These are phyloP conservation scores for Melikaiella ostensackeni DNA, from an alignment of 2,888 invertebrate species.

Conservation along the genomic window DNA sequence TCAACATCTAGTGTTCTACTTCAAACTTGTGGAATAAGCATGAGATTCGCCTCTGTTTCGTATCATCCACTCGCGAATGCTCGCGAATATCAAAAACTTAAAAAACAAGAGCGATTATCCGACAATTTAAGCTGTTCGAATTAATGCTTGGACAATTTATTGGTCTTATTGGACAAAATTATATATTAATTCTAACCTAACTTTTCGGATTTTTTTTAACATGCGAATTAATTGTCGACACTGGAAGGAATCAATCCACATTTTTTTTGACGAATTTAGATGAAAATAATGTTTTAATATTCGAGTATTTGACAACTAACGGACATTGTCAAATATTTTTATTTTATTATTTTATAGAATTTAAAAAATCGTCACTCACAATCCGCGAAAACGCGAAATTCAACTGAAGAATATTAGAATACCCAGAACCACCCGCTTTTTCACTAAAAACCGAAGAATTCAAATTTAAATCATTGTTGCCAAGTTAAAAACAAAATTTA, in stretches of 20 bases:
- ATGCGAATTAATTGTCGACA: neutral
- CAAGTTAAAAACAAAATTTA: neutral
- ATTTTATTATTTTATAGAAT: neutral
- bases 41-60: too few species aligned
- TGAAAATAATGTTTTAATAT: neutral
- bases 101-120: too few species aligned
- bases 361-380: neutral
- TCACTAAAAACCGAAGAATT: neutral
- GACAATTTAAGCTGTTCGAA: too few species aligned
- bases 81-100: too few species aligned
- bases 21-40: too few species aligned
- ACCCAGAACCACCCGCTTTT: neutral
- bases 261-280: neutral
- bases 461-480: neutral
- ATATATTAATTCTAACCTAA: neutral
- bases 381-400: neutral
- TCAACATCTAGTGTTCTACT: too few species aligned
- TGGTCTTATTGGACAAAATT: too few species aligned
- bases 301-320: neutral
- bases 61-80: too few species aligned
- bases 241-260: neutral
- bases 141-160: too few species aligned
- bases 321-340: neutral
- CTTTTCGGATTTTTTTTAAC: neutral
- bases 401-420: too few species aligned